Base-by-base conservation (phyloP, 1,140 invertebrate species). In the Ladona fulva region DNA sequence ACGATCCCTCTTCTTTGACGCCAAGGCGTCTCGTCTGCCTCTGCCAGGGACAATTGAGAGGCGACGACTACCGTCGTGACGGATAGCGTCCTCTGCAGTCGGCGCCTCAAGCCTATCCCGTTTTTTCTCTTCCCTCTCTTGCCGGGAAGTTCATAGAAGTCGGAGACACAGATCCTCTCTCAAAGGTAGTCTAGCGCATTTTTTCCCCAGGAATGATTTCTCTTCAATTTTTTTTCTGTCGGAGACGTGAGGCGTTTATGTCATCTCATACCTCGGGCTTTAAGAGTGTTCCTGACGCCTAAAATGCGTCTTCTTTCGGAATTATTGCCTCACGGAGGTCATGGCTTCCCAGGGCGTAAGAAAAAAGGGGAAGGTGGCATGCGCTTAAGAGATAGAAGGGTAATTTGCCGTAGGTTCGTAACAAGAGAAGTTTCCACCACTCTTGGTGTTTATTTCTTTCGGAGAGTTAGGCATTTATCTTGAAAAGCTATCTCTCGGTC, bases 41-140 rank as follows among this genome's bases (percentile, higher is more conserved):
- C 52, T 66, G 52, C 52, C 52, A 12, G 52, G n/a, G 52, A 66
- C 52, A 66, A 66, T 66, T 66, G 52, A 66, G 52, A 66, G 52
- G 52, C 52, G 52, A 6, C 52, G 52, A 66, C 52, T 22, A 66
- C 52, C 52, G 3, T 66, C 52, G 52, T 66, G 52, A 66, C 52
- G 52, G 3, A 66, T 66, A 66, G 52, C 52, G 52, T 66, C 52
- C 16, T 16, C 52, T 1, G n/a, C 52, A 66, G 52, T 16, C 52
- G 52, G 52, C 52, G 52, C 52, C 52, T 3, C n/a, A 19, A 52
- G 44, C 44, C 44, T 19, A 52, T 11, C 19, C 44, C 44, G 44
- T 52, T 52, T 52, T 52, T 19, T 11, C 10, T 19, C 44, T 19
- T 19, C 44, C 44, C 44, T 19, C 5, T 66, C 12, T 22, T 22